phyloP scores from a whole-genome alignment of 2,888 invertebrate genomes.

The Amphipoea oculea region DNA sequence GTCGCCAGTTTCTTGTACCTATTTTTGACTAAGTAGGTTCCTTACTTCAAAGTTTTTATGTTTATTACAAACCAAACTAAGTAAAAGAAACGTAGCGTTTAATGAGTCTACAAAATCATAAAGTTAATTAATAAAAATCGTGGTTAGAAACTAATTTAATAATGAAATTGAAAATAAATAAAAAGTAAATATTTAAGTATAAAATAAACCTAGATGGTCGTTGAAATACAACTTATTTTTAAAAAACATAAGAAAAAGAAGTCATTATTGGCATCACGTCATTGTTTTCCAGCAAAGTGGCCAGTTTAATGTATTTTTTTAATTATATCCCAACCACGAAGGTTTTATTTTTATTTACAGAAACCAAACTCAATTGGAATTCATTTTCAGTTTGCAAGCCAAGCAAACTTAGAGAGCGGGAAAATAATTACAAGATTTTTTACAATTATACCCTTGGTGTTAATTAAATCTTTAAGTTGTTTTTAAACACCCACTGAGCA shows the following conservation, averaged over 20 bases:
- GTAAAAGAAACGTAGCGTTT: too few relatives aligned
- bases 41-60: neutral
- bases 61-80: neutral
- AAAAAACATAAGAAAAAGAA: neutral
- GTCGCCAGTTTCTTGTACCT: neutral
- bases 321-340: neutral
- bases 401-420: neutral
- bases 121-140: neutral
- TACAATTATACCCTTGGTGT: neutral
- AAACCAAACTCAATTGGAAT: neutral
- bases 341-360: neutral
- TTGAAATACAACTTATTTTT: neutral
- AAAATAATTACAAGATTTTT: neutral
- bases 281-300: neutral
- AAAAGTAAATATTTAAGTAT: neutral
- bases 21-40: neutral
- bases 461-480: neutral
- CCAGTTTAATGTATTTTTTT: neutral
- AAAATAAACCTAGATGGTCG: conserved; percentile 1
- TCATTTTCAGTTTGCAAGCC: neutral
- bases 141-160: neutral
- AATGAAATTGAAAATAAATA: neutral
- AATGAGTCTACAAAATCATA: neutral
- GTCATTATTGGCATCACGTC: neutral
- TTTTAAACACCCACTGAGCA: neutral